Conservation (phyloP, 2,113 vertebrate species). For the Triplophysa rosa region DNA sequence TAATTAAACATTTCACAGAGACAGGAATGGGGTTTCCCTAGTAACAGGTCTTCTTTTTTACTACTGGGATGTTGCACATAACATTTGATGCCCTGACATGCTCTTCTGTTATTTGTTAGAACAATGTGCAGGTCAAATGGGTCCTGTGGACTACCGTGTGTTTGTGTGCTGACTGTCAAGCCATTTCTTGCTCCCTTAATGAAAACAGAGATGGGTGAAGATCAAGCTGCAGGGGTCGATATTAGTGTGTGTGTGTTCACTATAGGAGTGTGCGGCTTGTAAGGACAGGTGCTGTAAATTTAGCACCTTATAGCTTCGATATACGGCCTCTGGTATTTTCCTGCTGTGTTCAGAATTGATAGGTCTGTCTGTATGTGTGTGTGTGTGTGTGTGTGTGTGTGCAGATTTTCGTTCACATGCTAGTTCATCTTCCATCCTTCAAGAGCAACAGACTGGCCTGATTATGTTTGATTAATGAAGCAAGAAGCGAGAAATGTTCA, state of each 20-base stretch:
- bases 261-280: background rate
- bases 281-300: constrained; percentile 34
- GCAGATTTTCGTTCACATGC: background rate
- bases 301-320: constrained; percentile 13
- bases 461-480: constrained; percentile 13
- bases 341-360: constrained; percentile 20
- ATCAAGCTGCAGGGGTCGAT: background rate
- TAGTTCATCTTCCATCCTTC: background rate
- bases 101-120: background rate
- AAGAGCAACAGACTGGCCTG: background rate
- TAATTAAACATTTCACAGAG: too few relatives aligned
- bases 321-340: constrained; percentile 23
- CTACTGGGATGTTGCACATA: background rate
- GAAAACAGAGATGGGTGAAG: constrained; percentile 13
- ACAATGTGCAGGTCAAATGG: background rate
- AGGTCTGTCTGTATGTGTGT: background rate
- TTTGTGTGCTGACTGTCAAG: background rate
- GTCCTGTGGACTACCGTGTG: background rate
- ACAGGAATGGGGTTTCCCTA: too few relatives aligned
- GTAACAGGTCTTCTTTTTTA: background rate
- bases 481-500: background rate
- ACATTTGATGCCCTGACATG: background rate
- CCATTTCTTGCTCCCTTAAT: constrained; percentile 2
- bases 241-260: constrained; percentile 21
- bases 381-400: background rate